phyloP scores from a whole-genome alignment of 2,113 vertebrate species.

The Scatophagus argus region DNA sequence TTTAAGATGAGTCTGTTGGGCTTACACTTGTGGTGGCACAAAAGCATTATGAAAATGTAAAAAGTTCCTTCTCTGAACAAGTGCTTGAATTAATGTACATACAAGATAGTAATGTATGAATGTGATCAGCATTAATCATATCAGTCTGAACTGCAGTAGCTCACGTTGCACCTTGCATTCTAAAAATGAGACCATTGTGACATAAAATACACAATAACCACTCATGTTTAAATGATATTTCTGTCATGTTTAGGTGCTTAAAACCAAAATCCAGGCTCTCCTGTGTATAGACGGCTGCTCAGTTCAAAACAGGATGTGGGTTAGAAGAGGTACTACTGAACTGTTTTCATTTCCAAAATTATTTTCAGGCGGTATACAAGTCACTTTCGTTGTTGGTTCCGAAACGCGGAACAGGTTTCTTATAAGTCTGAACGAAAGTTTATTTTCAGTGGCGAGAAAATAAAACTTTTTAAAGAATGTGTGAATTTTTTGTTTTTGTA shows the following conservation, averaged over 20 bases:
- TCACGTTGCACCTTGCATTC: conserved; percentile 18
- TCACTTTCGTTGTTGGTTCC: conserved; percentile 15
- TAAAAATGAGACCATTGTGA: background rate
- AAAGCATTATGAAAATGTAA: conserved; percentile 68
- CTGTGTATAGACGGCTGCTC: conserved; percentile 23
- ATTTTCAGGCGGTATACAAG: background rate
- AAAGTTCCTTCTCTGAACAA: background rate
- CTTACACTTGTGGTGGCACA: conserved; percentile 17
- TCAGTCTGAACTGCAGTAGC: conserved; percentile 5
- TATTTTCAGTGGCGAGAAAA: conserved; percentile 24
- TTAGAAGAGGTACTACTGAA: conserved; percentile 48
- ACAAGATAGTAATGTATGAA: conserved; percentile 7
- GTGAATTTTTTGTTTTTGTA: conserved; percentile 27
- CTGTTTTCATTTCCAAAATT: conserved; percentile 58
- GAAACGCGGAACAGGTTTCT: conserved; percentile 25
- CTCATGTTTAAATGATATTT: background rate
- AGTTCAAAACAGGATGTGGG: conserved; percentile 86
- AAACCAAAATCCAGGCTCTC: conserved; percentile 53
- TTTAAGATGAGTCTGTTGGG: background rate
- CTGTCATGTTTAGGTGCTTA: conserved; percentile 25
- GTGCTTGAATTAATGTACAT: conserved; percentile 37
- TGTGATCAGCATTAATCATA: conserved; percentile 44
- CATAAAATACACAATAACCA: conserved; percentile 1
- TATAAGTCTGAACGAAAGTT: conserved; percentile 28
- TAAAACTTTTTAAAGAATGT: background rate